Conservation (phyloP, 2,888 invertebrate genomes). For the Scrobipalpa atriplicella region DNA sequence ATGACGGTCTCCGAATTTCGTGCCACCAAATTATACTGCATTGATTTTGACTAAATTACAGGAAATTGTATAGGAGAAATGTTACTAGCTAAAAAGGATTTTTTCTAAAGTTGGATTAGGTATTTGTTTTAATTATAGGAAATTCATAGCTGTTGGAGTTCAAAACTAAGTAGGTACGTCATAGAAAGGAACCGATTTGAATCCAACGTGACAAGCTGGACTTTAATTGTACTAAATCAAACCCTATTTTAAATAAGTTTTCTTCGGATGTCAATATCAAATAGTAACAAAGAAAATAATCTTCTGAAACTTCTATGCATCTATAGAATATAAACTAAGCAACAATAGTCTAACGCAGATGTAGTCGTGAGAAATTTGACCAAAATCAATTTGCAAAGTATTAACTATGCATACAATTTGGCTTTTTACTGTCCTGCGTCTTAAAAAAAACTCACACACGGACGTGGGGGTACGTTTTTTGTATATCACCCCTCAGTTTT, state of each 20-base stretch:
- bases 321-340: neutral
- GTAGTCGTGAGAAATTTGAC: constrained; percentile 71
- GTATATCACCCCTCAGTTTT: constrained; percentile 67
- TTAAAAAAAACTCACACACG: constrained; percentile 70
- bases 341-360: constrained; percentile 37
- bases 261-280: neutral
- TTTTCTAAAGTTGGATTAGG: too few species aligned
- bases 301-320: neutral
- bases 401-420: constrained; percentile 62
- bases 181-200: too few species aligned
- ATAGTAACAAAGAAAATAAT: neutral
- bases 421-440: constrained; percentile 57
- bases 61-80: neutral
- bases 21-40: constrained; percentile 21
- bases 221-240: too few species aligned
- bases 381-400: constrained; percentile 68
- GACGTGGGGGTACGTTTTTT: constrained; percentile 60
- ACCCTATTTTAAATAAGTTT: too few species aligned
- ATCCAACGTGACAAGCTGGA: too few species aligned
- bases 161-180: too few species aligned
- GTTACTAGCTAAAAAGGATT: neutral
- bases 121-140: too few species aligned
- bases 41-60: constrained; percentile 17
- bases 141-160: too few species aligned
- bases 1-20: constrained; percentile 41